These are phyloP conservation scores for Sabatieria punctata DNA, from an alignment of 2,888 invertebrate genomes.

Conservation along the genomic window DNA sequence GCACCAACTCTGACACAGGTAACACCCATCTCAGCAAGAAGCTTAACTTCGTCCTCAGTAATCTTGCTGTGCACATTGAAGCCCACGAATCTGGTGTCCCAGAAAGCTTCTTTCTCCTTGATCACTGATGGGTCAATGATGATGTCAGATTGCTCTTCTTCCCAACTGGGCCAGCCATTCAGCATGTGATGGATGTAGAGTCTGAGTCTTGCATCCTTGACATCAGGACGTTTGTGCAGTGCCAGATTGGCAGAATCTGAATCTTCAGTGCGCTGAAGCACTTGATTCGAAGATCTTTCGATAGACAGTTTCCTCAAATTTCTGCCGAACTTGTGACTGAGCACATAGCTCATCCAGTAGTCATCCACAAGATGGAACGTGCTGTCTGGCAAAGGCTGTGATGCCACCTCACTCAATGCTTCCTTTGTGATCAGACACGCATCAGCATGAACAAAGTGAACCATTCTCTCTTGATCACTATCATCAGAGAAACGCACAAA, in stretches of 20 bases:
- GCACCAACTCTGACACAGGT: neutral
- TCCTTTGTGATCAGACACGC: neutral
- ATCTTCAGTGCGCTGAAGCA: too few species aligned
- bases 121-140: neutral
- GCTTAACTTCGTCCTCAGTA: neutral
- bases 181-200: neutral
- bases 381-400: neutral
- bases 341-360: conserved; percentile 1
- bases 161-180: neutral
- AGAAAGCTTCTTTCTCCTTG: neutral
- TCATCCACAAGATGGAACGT: neutral
- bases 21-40: neutral
- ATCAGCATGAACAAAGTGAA: neutral
- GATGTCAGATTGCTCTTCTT: neutral
- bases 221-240: neutral
- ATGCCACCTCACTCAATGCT: neutral
- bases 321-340: neutral
- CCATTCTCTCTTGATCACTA: neutral
- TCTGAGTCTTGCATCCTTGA: neutral
- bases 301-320: neutral
- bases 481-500: neutral
- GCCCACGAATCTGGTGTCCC: neutral
- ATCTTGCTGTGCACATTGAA: neutral
- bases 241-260: neutral
- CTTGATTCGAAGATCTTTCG: too few species aligned